Evolutionary conservation across 2,888 invertebrate species (phyloP), one percentile per base, ranked within the genome.

Genomic region (Rotaria magnacalcarata): DNA sequence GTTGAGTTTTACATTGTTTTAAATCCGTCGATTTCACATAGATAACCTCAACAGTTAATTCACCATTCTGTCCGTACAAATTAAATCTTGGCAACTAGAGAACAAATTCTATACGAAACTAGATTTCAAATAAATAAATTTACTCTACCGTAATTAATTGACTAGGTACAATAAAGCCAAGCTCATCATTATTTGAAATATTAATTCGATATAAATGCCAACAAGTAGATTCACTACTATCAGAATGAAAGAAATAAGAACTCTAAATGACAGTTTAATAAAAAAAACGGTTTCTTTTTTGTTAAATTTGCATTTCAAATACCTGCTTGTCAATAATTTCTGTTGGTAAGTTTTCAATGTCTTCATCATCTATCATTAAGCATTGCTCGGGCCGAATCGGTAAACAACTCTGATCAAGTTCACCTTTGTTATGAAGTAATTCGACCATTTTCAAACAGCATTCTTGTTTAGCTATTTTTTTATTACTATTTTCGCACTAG

Each of bases 361-460:
- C 67, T 34, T 67, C 67, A 5, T 27, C 67, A 58, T 58, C n/a
- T n/a, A 6, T 58, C 16, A n/a, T 34, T 27, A 16, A 8, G 14
- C 7, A 67, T 16, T 27, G 34, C 14, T 67, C 34, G 5, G 11
- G 43, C 8, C 4, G 47, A 24, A 47, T 80, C 8, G 75, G 75
- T n/a, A 80, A 24, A 80, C 75, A 80, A 21, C 47, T 21, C 4
- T 80, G 41, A n/a, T 80, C 75, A 47, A 80, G 47, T 80, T 80
- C 24, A 43, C 21, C 80, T 80, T n/a, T 10, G 14, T 80, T 24
- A n/a, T 80, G 80, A 24, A 80, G n/a, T 24, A 47, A 8, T 47
- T 80, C 11, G 5, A 80, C 80, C 80, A 80, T 80, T 80, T 80
- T 21, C n/a, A 80, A 80, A 80, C 47, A 80, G 47, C 47, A 80